Base-by-base conservation (phyloP, 2,888 invertebrate genomes). In the Synergus umbraculus region DNA sequence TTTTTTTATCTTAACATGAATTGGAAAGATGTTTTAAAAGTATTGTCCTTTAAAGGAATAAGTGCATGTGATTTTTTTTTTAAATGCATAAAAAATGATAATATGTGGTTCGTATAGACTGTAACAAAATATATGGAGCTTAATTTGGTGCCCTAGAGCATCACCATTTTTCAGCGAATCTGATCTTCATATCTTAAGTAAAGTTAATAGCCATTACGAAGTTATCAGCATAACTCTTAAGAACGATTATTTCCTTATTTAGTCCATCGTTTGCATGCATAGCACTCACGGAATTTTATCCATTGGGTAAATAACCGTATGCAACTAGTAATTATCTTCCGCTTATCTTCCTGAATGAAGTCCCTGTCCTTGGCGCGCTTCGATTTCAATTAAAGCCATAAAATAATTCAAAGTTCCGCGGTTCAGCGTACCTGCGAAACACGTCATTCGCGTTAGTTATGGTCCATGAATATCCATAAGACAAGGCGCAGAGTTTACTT, bases 311-410 rank as follows among this genome's bases (percentile, higher is more conserved):
- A 69, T 69, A 69, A 69, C 69, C 49, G 29, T 12, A 46, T 15
- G 49, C 69, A 69, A 69, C 69, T 49, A 69, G 69, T 29, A 69
- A 69, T 69, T 69, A 69, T 49, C 49, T 29, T 46, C 49, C 3
- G 69, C 44, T 69, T 69, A 69, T 69, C 49, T 69, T 49, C 29
- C 22, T 69, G 49, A 69, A 29, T 69, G 49, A 46, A 15, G 69
- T 69, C 29, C 67, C 12, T 8, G 46, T 13, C 46, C 46, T 15
- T 49, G 22, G 46, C 49, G 69, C 46, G 69, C 49, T 69, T 69
- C 69, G 82, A 84, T 83, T 85, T 84, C 83, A 85, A 84, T 86
- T 84, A 85, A 79, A 65, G 60, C 60, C 79, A 44, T 77, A 76
- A 76, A 67, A 76, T 84, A 81, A 81, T 78, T 69, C 65, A 80